Base-by-base conservation (phyloP, 2,888 invertebrate genomes). In the Mellilla xanthometata region DNA sequence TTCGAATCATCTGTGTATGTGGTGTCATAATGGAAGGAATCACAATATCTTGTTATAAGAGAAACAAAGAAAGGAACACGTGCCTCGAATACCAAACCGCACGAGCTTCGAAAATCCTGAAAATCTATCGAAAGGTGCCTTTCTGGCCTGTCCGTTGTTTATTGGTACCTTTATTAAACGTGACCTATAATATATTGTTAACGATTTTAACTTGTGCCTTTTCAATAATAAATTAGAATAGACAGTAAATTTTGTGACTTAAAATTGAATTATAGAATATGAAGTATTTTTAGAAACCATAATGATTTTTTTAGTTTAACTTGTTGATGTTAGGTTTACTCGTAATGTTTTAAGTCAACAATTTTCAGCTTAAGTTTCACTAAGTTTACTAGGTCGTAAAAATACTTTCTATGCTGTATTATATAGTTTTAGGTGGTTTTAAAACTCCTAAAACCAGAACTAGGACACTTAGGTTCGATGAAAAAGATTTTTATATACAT, bases 41-140 rank as follows among this genome's bases (percentile, higher is more conserved):
- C 88, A 85, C 82, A 87, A 87, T 87, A 87, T 85, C 85, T 85
- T 83, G 86, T 87, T 86, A 85, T 83, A 84, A 76, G 75, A 70
- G 76, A 85, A 85, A 85, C 86, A 87, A 87, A 87, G 85, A 84
- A 85, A 81, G 48, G 57, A 54, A 69, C 68, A 67, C 88, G 88
- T 87, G 88, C 67, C 68, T 56, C 41, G 87, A 82, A 85, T 87
- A 60, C 64, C 60, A 48, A 67, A 44, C 43, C 35, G 35, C 39
- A 28, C 48, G 38, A 38, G 53, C 58, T 52, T 52, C 50, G 58
- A 64, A 62, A 54, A 53, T 55, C 45, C 60, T 65, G 60, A 65
- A 65, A 69, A 69, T 60, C 68, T 65, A 69, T 66, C 57, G 59
- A 61, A 64, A 68, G 60, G 62, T 61, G 54, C 41, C 48, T 46